phyloP scores from a whole-genome alignment of 2,888 invertebrate species.

The Oscheius sp. region DNA sequence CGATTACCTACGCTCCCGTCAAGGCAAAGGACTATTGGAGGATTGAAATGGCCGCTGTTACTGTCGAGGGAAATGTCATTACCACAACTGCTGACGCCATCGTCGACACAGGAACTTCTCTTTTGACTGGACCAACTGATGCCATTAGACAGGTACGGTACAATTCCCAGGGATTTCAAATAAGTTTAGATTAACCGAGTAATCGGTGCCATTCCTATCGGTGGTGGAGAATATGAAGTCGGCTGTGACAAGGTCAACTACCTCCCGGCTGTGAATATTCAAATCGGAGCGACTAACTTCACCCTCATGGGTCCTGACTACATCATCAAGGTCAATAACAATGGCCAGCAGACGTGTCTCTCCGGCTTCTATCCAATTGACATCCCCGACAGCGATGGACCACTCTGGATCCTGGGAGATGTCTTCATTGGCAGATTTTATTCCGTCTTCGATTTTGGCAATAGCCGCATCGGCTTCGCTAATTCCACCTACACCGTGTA shows the following conservation, averaged over 20 bases:
- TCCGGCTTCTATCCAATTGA: constrained; percentile 97
- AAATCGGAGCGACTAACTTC: constrained; percentile 83
- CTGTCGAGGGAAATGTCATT: constrained; percentile 38
- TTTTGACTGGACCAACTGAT: constrained; percentile 87
- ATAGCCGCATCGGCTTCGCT: constrained; percentile 90
- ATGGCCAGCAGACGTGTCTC: constrained; percentile 82
- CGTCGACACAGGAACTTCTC: constrained; percentile 94
- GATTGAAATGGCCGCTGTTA: constrained; percentile 37
- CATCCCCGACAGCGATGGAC: constrained; percentile 85
- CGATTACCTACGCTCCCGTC: constrained; percentile 43
- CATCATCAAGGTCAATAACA: constrained; percentile 78
- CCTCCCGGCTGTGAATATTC: constrained; percentile 85
- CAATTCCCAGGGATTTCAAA: background rate
- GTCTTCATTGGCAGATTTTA: constrained; percentile 96
- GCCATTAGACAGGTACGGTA: constrained; percentile 80
- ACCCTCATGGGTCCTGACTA: constrained; percentile 84
- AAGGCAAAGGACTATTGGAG: constrained; percentile 47
- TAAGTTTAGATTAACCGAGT: constrained; percentile 82
- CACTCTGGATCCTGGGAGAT: constrained; percentile 94
- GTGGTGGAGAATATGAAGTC: constrained; percentile 82
- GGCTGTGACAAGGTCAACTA: constrained; percentile 84
- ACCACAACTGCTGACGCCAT: constrained; percentile 85
- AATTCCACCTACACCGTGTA: constrained; percentile 26
- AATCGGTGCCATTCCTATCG: constrained; percentile 81
- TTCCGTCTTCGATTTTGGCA: constrained; percentile 92